Conservation (phyloP, 1,140 invertebrate species). For the Araneus ventricosus region DNA sequence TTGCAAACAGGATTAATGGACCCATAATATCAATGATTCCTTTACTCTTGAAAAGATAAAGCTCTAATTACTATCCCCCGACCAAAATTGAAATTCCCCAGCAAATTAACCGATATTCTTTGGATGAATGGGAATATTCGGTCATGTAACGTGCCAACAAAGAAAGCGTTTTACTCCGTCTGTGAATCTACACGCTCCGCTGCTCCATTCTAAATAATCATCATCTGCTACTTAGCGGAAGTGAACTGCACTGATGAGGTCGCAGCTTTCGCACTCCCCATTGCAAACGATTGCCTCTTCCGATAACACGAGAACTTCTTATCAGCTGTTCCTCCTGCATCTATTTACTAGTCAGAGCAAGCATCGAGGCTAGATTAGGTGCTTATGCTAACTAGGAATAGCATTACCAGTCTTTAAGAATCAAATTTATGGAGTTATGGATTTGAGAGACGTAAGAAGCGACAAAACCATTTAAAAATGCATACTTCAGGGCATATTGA, state of each 20-base stretch:
- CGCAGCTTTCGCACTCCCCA: conserved; percentile 55
- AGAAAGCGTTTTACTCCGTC: conserved; percentile 22
- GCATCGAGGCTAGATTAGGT: neutral
- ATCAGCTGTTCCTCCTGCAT: neutral
- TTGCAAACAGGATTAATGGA: no score
- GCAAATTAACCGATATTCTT: conserved; percentile 20
- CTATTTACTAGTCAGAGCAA: neutral
- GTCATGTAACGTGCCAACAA: conserved; percentile 23
- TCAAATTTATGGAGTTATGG: no score
- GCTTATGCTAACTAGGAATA: neutral
- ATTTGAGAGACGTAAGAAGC: no score
- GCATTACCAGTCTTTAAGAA: neutral
- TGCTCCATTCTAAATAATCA: conserved; percentile 49
- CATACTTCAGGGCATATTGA: no score
- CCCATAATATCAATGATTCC: no score
- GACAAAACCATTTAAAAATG: no score
- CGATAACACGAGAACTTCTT: neutral
- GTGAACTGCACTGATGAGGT: conserved; percentile 49
- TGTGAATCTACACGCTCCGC: conserved; percentile 46
- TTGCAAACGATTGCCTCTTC: neutral
- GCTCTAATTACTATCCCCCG: no score
- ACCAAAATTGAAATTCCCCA: neutral
- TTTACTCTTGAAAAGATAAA: no score
- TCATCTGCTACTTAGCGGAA: conserved; percentile 60
- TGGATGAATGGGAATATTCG: conserved; percentile 23